Conservation (phyloP, 2,888 invertebrate species). For the Halocaridina rubra region DNA sequence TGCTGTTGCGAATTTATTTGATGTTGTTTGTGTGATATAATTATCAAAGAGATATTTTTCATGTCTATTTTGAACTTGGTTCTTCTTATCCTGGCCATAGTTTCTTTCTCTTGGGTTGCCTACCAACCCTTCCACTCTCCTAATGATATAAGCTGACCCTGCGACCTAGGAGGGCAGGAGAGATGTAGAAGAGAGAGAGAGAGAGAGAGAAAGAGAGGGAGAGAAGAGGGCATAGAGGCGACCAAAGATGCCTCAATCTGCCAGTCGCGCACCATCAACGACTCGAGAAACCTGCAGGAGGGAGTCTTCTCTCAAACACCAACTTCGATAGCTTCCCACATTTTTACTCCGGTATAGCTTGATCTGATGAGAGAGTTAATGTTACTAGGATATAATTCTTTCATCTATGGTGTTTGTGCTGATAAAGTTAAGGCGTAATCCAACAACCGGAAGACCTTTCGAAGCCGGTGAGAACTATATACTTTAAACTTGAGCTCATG, state of each 20-base stretch:
- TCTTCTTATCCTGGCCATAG: too few relatives aligned
- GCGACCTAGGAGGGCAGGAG: slow-evolving; percentile 17
- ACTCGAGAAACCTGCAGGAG: slow-evolving; percentile 22
- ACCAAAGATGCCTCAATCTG: not conserved
- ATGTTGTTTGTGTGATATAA: too few relatives aligned
- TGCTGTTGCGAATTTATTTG: too few relatives aligned
- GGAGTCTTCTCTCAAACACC: not conserved
- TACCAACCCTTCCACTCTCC: not conserved
- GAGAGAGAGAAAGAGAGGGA: slow-evolving; percentile 9
- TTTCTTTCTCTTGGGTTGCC: not conserved
- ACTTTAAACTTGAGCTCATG: too few relatives aligned
- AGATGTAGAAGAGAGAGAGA: not conserved
- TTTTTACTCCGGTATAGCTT: not conserved
- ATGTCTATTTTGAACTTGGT: too few relatives aligned
- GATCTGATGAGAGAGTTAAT: too few relatives aligned
- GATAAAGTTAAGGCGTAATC: too few relatives aligned
- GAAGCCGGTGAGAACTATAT: not conserved
- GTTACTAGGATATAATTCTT: too few relatives aligned
- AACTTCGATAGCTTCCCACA: not conserved
- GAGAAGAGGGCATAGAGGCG: not conserved
- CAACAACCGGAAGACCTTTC: not conserved
- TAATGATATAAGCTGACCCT: slow-evolving; percentile 6
- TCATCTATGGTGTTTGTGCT: too few relatives aligned
- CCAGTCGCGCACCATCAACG: slow-evolving; percentile 51
- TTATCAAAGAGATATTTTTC: too few relatives aligned